Percentiles rank a stretch among this genome's conserved stretches.
Evolutionary conservation across 2,113 vertebrate species (phyloP).

Genomic region (Butorides virescens): DNA sequence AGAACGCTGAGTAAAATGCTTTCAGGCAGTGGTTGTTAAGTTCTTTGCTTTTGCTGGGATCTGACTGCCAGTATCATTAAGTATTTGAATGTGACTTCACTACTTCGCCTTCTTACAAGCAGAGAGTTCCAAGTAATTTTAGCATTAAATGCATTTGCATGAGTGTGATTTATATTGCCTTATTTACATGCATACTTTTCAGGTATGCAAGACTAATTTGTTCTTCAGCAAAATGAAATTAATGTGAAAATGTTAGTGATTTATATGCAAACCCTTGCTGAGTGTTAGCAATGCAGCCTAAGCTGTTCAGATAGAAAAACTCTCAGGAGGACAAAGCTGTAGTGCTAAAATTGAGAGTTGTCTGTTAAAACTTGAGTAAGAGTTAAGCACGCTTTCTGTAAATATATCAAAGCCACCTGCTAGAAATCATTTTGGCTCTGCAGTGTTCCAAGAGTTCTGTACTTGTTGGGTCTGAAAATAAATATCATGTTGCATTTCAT

Average conservation of each 20-base stretch:
- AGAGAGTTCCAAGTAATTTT: neutral
- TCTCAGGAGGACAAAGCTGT: neutral
- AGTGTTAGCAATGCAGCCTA: neutral
- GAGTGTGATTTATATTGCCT: neutral
- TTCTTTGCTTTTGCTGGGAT: neutral
- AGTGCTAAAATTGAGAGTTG: neutral
- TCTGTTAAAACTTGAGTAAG: neutral
- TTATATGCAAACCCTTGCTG: neutral
- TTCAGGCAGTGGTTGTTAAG: neutral
- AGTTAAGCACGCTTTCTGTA: constrained; percentile 4
- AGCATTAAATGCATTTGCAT: neutral
- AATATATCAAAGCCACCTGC: neutral
- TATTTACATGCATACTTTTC: neutral
- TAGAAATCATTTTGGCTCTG: constrained; percentile 28
- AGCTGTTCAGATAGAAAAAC: neutral
- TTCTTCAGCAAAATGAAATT: neutral
- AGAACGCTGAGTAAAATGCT: neutral
- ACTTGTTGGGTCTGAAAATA: constrained; percentile 26
- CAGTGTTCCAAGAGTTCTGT: neutral
- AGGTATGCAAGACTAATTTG: neutral
- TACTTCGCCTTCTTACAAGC: neutral
- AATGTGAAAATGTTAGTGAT: neutral
- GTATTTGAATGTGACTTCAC: neutral
- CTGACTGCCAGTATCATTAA: neutral
- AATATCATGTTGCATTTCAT: constrained; percentile 1